Percentiles rank a stretch among this genome's conserved stretches.
Conservation (phyloP, 2,113 vertebrate species). For the Mungos mungo region DNA sequence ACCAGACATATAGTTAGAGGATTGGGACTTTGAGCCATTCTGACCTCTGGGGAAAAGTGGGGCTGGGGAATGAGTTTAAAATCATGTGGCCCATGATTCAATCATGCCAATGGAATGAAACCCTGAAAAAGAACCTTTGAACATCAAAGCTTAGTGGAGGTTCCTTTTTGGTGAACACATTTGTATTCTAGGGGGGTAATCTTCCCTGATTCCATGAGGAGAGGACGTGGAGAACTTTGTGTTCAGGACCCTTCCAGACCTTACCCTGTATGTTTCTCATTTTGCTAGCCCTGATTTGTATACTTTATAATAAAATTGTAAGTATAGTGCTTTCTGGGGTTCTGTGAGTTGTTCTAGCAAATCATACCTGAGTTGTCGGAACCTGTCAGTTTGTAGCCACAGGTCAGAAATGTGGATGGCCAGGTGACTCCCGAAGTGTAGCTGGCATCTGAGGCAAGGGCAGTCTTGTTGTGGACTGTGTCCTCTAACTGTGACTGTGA, state of each 20-base stretch:
- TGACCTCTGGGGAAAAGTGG: not conserved
- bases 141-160: not conserved
- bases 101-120: not conserved
- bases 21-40: not conserved
- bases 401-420: not conserved
- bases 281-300: not conserved
- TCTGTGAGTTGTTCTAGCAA: not conserved
- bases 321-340: not conserved
- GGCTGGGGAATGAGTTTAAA: not conserved
- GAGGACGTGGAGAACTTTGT: not conserved
- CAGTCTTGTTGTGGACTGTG: not conserved
- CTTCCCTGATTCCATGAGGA: not conserved
- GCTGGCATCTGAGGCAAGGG: not conserved
- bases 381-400: not conserved
- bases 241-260: not conserved
- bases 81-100: not conserved
- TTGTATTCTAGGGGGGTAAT: not conserved
- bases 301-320: not conserved
- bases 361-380: not conserved
- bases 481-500: not conserved
- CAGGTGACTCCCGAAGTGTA: not conserved
- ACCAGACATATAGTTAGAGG: not conserved
- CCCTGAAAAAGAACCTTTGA: not conserved
- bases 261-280: not conserved
- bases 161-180: not conserved